A percentile compares a stretch with the other conserved stretches of the same genome.
Evolutionary conservation across 2,113 vertebrate species (phyloP).

Genomic region (Dicaeum eximium): DNA sequence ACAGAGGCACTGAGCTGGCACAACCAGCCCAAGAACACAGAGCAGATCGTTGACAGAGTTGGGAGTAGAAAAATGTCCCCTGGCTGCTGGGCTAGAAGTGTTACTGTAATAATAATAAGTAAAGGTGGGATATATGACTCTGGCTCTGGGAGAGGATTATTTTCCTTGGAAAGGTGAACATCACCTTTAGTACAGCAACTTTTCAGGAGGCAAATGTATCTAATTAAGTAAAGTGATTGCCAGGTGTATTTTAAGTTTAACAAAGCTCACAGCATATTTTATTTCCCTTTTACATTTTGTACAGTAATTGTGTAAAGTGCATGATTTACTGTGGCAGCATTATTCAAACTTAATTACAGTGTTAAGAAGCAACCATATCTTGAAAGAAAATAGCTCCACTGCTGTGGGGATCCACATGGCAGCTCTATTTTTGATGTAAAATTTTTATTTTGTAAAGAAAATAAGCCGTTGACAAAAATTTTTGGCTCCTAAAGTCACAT

Average conservation of each 20-base stretch:
- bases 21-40: not conserved
- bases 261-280: slow-evolving; percentile 63
- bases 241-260: slow-evolving; percentile 68
- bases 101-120: slow-evolving; percentile 10
- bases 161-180: slow-evolving; percentile 51
- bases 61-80: not conserved
- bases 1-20: not conserved
- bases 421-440: not conserved
- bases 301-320: slow-evolving; percentile 63
- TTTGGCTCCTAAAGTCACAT: slow-evolving; percentile 36
- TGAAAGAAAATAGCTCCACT: slow-evolving; percentile 63
- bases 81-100: not conserved
- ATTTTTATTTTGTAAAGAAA: slow-evolving; percentile 33
- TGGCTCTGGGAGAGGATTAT: not conserved
- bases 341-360: slow-evolving; percentile 70
- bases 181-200: slow-evolving; percentile 32
- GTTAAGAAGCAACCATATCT: slow-evolving; percentile 61
- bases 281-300: slow-evolving; percentile 47
- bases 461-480: slow-evolving; percentile 28
- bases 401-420: slow-evolving; percentile 46
- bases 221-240: slow-evolving; percentile 68
- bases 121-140: not conserved
- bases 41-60: not conserved
- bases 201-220: slow-evolving; percentile 27
- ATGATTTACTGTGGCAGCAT: slow-evolving; percentile 67